Evolutionary conservation across 92 coral and sea anemone species (phyloP).

Genomic region (Nematostella vectensis): DNA sequence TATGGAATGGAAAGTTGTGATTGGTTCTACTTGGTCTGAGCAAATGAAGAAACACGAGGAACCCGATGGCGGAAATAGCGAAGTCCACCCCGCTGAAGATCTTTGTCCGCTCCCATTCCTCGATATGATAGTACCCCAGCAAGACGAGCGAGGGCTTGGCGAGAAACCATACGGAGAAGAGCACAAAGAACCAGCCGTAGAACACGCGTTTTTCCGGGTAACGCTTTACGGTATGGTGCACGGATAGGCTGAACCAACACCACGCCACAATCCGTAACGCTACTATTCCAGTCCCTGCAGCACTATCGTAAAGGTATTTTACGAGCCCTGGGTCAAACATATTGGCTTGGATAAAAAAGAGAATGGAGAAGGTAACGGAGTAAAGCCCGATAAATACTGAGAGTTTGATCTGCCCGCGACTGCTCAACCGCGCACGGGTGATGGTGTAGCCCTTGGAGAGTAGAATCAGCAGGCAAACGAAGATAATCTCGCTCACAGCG

Average conservation of each 20-base stretch:
- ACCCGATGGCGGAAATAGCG: slow-evolving; percentile 28
- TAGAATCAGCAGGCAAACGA: slow-evolving; percentile 33
- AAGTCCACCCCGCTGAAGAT: slow-evolving; percentile 29
- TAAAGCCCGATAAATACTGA: slow-evolving; percentile 34
- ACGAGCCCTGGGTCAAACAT: slow-evolving; percentile 21
- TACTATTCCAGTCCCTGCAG: slow-evolving; percentile 13
- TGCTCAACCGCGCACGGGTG: slow-evolving; percentile 33
- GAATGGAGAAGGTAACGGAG: slow-evolving; percentile 29
- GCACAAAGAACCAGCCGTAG: slow-evolving; percentile 13
- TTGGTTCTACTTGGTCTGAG: slow-evolving; percentile 39
- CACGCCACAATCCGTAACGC: slow-evolving; percentile 33
- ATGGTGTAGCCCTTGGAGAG: slow-evolving; percentile 64
- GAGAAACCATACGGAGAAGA: slow-evolving; percentile 46
- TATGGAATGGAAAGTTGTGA: slow-evolving; percentile 44
- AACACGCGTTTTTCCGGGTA: slow-evolving; percentile 46
- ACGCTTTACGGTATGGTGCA: slow-evolving; percentile 11
- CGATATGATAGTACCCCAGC: slow-evolving; percentile 3
- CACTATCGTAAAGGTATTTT: slow-evolving; percentile 16
- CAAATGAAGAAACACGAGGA: slow-evolving; percentile 31
- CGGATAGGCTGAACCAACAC: slow-evolving; percentile 28
- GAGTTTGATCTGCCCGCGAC: slow-evolving; percentile 19
- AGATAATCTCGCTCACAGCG: slow-evolving; percentile 38
- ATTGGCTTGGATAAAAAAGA: slow-evolving; percentile 26
- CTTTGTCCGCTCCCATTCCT: slow-evolving; percentile 19
- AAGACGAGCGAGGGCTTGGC: slow-evolving; percentile 24